Evolutionary conservation across 2,797 vertebrate genomes (phyloP), one percentile per base, ranked within the genome.

Genomic region (Adelosebastes latens): DNA sequence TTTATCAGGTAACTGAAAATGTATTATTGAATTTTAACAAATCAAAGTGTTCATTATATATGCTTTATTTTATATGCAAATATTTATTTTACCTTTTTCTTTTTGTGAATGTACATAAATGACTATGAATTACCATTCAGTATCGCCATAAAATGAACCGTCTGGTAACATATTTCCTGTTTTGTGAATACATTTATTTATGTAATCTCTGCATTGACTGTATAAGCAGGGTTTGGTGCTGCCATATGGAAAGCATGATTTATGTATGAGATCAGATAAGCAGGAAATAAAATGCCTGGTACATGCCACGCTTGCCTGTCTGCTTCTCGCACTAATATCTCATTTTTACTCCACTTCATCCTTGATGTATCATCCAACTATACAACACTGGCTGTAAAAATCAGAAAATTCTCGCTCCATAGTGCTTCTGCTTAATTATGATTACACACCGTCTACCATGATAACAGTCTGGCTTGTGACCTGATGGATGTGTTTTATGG

Each of bases 1-100:
- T 85, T 89, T 83, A 90, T 80, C 72, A 82, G 65, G 66, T 80
- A 80, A 87, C 58, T 83, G 22, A 81, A 89, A 60, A 73, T 80
- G 49, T 89, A 79, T 84, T 58, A 61, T 75, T 80, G 12, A 72
- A 27, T 14, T 83, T 85, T 61, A 75, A 72, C 65, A 14, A 52
- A 14, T 18, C 83, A 72, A 72, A 73, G 52, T 72, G 80, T 79
- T 42, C 49, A 56, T 82, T 71, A 70, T 72, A 76, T 84, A 82
- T 70, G 56, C 63, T 80, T 79, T 83, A 77, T 91, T 91, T 89
- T 83, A 83, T 72, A 80, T 87, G 72, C 56, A 85, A 80, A 64
- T 95, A 94, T 95, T 94, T 95, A 94, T 95, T 94, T 79, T 16
- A 79, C 55, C 36, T 83, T 85, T 52, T 82, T 89, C 49, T 81